These are phyloP conservation scores for Hemicrepidius hirtus DNA, from an alignment of 2,888 invertebrate species.

Conservation along the genomic window DNA sequence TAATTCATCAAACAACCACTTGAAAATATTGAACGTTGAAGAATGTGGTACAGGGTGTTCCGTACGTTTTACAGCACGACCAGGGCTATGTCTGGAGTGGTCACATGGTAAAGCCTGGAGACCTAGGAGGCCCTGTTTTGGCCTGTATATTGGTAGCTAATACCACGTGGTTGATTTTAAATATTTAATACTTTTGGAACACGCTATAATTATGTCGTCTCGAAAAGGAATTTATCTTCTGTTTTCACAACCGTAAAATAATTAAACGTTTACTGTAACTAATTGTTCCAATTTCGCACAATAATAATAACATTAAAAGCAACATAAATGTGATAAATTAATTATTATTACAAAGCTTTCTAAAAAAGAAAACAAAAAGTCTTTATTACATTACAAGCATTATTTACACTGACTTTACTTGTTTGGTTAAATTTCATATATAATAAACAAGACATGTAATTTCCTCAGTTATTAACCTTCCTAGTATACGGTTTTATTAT, in stretches of 20 bases:
- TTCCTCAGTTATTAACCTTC: conserved; percentile 26
- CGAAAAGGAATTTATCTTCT: background rate
- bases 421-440: background rate
- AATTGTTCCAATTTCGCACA: conserved; percentile 5
- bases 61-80: too few species aligned
- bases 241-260: background rate
- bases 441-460: conserved; percentile 4
- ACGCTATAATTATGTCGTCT: too few species aligned
- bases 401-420: background rate
- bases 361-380: conserved; percentile 5
- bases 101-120: too few species aligned
- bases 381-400: background rate
- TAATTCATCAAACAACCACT: too few species aligned
- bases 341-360: conserved; percentile 14
- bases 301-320: conserved; percentile 24
- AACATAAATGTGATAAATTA: conserved; percentile 8
- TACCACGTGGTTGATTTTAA: too few species aligned
- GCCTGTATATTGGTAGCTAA: too few species aligned
- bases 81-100: too few species aligned
- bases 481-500: conserved; percentile 20
- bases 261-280: background rate
- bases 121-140: too few species aligned
- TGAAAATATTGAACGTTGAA: too few species aligned
- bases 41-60: too few species aligned
- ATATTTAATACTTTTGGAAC: too few species aligned